Evolutionary conservation across 2,113 vertebrate genomes (phyloP).

Genomic region (Actenoides hombroni): DNA sequence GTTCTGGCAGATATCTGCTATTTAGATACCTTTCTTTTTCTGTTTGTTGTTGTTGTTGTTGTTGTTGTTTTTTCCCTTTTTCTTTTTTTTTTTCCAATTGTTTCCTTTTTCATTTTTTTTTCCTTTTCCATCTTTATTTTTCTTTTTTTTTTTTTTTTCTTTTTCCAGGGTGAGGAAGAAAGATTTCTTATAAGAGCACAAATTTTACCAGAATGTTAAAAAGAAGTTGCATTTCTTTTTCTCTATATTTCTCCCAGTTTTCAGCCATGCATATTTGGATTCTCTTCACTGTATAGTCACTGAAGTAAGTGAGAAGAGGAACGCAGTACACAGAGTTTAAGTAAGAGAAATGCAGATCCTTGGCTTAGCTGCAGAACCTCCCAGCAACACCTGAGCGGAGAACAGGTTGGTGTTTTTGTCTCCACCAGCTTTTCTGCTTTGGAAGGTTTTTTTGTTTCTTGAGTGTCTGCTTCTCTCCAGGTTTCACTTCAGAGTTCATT

Average conservation of each 20-base stretch:
- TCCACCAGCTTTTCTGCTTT: background rate
- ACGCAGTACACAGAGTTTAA: background rate
- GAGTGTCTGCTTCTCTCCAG: background rate
- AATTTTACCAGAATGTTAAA: background rate
- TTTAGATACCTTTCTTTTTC: background rate
- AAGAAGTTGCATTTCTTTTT: background rate
- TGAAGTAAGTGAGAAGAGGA: background rate
- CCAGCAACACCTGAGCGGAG: background rate
- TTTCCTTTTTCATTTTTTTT: no score
- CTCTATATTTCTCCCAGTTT: background rate
- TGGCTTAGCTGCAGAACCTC: background rate
- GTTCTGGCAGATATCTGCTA: background rate
- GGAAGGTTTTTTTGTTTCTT: background rate
- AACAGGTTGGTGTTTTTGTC: background rate
- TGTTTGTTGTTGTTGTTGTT: background rate
- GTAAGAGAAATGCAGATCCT: background rate
- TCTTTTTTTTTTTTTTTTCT: no score
- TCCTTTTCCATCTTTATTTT: no score
- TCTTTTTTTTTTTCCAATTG: no score
- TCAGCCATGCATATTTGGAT: background rate
- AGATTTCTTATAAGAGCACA: background rate
- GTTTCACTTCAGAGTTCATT: conserved; percentile 10
- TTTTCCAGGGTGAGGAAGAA: background rate
- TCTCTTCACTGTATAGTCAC: background rate
- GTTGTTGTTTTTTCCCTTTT: background rate